Conservation (phyloP, 1,140 invertebrate genomes). For the Aporrectodea caliginosa region DNA sequence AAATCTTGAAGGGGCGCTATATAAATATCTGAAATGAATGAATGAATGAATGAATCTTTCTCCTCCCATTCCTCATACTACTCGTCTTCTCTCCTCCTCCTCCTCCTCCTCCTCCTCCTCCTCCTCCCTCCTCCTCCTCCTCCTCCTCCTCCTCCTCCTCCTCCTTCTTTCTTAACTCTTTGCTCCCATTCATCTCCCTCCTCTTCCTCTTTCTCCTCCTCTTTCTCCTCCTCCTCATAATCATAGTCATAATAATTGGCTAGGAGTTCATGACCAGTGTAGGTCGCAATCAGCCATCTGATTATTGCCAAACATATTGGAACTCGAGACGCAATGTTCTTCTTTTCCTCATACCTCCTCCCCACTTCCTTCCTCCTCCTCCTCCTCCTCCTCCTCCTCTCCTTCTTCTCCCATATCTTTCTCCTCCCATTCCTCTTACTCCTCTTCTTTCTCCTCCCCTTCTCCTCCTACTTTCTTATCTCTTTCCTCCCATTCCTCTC, state of each 20-base stretch:
- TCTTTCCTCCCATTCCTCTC: background rate
- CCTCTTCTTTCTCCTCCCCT: background rate
- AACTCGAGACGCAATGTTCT: too few relatives aligned
- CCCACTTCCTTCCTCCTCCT: background rate
- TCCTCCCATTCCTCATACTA: too few relatives aligned
- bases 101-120: background rate
- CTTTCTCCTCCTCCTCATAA: background rate
- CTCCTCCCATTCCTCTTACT: background rate
- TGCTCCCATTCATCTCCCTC: background rate
- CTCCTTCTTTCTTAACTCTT: background rate
- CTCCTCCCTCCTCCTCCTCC: background rate
- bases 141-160: constrained; percentile 1
- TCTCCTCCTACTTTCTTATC: background rate
- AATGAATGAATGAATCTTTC: too few relatives aligned
- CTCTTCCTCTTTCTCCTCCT: background rate
- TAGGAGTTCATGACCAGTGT: too few relatives aligned
- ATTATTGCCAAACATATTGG: too few relatives aligned
- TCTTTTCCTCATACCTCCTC: background rate
- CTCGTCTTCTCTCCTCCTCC: background rate
- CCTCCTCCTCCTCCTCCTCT: background rate
- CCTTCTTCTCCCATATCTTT: background rate
- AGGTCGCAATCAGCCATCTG: too few relatives aligned
- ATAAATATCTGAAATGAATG: too few relatives aligned
- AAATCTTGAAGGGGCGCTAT: too few relatives aligned
- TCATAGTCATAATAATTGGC: too few relatives aligned